Percentiles rank a stretch among this genome's conserved stretches.
These are phyloP conservation scores for Notolabrus celidotus DNA, from an alignment of 2,797 vertebrate genomes.

Conservation along the genomic window DNA sequence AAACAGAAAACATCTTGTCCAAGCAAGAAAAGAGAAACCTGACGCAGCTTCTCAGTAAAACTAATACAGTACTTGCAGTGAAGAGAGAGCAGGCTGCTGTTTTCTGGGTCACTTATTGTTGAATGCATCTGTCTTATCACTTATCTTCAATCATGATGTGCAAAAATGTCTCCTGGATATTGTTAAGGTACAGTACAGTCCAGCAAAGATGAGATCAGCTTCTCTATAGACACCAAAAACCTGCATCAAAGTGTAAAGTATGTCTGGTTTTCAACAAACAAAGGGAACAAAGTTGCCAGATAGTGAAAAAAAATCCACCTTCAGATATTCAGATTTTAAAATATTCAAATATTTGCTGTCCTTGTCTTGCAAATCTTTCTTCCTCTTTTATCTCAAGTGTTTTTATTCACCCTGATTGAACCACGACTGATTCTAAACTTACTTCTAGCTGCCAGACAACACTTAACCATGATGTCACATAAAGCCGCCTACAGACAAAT, in stretches of 20 bases:
- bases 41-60: slow-evolving; percentile 14
- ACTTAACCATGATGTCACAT: slow-evolving; percentile 21
- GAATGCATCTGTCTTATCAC: background rate
- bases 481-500: slow-evolving; percentile 1
- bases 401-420: too few species aligned
- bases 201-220: slow-evolving; percentile 2
- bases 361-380: too few species aligned
- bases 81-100: slow-evolving; percentile 29
- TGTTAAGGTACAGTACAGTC: slow-evolving; percentile 1
- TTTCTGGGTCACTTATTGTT: slow-evolving; percentile 29
- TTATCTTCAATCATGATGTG: slow-evolving; percentile 18
- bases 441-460: slow-evolving; percentile 20
- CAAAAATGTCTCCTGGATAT: slow-evolving; percentile 1
- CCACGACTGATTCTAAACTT: background rate
- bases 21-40: slow-evolving; percentile 9
- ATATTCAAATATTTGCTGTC: too few species aligned
- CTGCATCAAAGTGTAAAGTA: background rate
- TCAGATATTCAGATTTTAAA: slow-evolving; percentile 7
- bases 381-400: too few species aligned
- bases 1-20: too few species aligned
- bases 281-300: slow-evolving; percentile 2
- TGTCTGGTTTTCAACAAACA: slow-evolving; percentile 1
- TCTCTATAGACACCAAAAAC: background rate
- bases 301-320: slow-evolving; percentile 6
- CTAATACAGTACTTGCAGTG: slow-evolving; percentile 55